phyloP scores from a whole-genome alignment of 2,113 vertebrate genomes.

The Myiopsitta monachus region DNA sequence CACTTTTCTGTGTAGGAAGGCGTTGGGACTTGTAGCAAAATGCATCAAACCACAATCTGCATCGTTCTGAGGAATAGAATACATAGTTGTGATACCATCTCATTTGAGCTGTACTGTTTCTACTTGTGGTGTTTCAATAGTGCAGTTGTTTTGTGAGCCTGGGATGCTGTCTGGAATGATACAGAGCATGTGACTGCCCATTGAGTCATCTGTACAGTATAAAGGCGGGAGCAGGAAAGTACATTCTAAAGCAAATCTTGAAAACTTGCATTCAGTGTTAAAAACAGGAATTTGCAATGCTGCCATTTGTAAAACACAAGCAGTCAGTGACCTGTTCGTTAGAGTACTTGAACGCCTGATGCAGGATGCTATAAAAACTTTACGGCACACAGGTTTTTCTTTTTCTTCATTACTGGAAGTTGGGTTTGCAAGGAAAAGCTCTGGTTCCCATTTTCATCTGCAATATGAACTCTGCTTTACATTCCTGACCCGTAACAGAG shows the following conservation, averaged over 20 bases:
- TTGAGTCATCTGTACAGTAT: neutral
- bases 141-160: neutral
- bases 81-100: slow-evolving; percentile 5
- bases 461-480: slow-evolving; percentile 50
- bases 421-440: slow-evolving; percentile 2
- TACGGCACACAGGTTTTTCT: neutral
- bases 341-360: neutral
- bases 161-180: neutral
- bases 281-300: neutral
- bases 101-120: neutral
- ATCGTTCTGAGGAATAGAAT: neutral
- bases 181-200: neutral
- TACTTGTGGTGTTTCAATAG: neutral
- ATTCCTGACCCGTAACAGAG: slow-evolving; percentile 56
- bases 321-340: neutral
- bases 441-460: slow-evolving; percentile 45
- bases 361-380: neutral
- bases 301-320: neutral
- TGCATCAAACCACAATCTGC: neutral
- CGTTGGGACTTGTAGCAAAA: neutral
- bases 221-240: neutral
- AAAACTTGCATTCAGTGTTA: neutral
- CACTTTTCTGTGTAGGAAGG: neutral
- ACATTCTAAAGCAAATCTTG: neutral
- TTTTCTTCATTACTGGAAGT: neutral